Conservation (phyloP, 2,888 invertebrate species). For the Mimumesa dahlbomi region DNA sequence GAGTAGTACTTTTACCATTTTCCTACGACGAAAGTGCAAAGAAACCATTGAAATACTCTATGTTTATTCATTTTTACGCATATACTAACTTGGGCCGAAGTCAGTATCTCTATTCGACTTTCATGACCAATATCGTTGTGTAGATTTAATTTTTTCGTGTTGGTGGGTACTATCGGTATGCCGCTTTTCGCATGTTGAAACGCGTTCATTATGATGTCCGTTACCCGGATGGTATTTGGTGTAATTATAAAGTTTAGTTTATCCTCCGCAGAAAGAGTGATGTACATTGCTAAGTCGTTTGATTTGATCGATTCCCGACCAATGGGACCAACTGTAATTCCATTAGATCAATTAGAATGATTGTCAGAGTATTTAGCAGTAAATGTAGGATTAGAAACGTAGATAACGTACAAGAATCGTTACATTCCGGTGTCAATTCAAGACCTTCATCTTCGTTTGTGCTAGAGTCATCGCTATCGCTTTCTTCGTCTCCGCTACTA, state of each 20-base stretch:
- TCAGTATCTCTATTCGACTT: conserved; percentile 73
- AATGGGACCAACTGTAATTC: conserved; percentile 56
- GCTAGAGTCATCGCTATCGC: conserved; percentile 80
- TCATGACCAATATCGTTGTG: conserved; percentile 84
- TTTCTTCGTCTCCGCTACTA: conserved; percentile 83
- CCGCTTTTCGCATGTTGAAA: conserved; percentile 78
- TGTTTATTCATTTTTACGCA: neutral
- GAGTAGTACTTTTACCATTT: conserved; percentile 40
- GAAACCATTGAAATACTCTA: neutral
- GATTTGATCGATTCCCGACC: conserved; percentile 53
- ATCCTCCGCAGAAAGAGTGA: conserved; percentile 86
- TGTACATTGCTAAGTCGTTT: conserved; percentile 82
- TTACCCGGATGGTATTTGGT: conserved; percentile 84
- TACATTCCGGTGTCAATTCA: conserved; percentile 70
- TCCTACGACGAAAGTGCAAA: conserved; percentile 54
- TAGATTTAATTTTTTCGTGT: conserved; percentile 76
- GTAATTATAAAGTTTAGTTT: conserved; percentile 86
- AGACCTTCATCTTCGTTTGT: conserved; percentile 78
- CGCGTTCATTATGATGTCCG: conserved; percentile 80
- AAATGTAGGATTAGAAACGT: too few species aligned
- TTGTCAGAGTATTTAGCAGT: too few species aligned
- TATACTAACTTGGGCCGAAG: conserved; percentile 69
- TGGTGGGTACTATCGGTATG: conserved; percentile 71
- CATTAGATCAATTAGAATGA: too few species aligned
- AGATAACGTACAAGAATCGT: conserved; percentile 60